Conservation (phyloP, 2,888 invertebrate genomes). For the Oeneis ivallda region DNA sequence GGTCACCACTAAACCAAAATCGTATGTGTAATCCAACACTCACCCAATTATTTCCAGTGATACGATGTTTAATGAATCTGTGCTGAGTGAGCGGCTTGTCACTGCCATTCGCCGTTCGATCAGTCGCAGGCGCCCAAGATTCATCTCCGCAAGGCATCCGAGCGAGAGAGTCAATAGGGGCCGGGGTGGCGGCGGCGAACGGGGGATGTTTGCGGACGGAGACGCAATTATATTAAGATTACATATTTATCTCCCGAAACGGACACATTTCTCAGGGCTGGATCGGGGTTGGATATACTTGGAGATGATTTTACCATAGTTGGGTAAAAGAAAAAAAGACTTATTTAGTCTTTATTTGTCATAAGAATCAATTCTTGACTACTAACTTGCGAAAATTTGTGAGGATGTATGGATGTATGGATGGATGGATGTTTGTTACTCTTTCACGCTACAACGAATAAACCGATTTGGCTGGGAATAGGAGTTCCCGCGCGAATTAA, state of each 20-base stretch:
- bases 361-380: no score
- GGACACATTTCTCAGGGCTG: constrained; percentile 66
- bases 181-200: constrained; percentile 46
- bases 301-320: constrained; percentile 43
- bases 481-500: no score
- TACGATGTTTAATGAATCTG: constrained; percentile 33
- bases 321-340: background rate
- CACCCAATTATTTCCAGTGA: constrained; percentile 25
- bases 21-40: background rate
- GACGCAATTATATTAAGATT: constrained; percentile 78
- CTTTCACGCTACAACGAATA: no score
- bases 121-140: constrained; percentile 37
- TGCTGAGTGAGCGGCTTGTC: constrained; percentile 35
- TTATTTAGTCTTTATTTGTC: background rate
- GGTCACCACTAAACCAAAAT: background rate
- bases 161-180: constrained; percentile 69
- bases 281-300: constrained; percentile 36
- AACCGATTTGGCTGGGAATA: no score
- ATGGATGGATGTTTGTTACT: no score
- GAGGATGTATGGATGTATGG: no score
- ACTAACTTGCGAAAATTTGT: no score
- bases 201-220: constrained; percentile 55
- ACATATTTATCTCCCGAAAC: constrained; percentile 76
- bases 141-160: constrained; percentile 42
- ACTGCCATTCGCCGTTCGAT: constrained; percentile 35